Percentiles rank a stretch among this genome's conserved stretches.
Conservation (phyloP, 2,113 vertebrate species). For the Abramis brama region DNA sequence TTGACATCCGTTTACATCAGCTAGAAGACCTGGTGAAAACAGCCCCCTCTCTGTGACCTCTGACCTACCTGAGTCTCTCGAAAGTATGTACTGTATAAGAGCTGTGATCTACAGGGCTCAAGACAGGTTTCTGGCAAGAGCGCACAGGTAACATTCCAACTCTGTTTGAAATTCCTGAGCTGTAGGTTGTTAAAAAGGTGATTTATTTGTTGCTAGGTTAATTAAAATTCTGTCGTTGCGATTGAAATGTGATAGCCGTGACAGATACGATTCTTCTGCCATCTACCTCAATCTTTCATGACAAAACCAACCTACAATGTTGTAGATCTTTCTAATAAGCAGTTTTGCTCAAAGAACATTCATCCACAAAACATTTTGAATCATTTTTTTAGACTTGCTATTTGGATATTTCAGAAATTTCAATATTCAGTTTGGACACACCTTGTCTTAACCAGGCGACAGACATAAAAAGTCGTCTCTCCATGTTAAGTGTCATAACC, state of each 20-base stretch:
- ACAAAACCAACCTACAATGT: neutral
- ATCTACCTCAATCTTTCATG: conserved; percentile 7
- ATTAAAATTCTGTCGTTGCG: conserved; percentile 69
- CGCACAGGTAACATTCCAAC: conserved; percentile 81
- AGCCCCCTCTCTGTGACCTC: conserved; percentile 54
- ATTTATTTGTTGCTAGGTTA: conserved; percentile 69
- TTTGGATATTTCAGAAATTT: neutral
- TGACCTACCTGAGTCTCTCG: conserved; percentile 53
- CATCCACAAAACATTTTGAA: neutral
- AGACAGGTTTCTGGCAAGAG: conserved; percentile 88
- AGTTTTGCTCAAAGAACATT: neutral
- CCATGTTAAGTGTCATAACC: neutral
- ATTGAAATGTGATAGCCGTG: neutral
- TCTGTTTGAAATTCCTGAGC: conserved; percentile 80
- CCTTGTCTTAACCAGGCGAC: neutral
- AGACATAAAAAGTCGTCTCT: neutral
- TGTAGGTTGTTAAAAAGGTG: conserved; percentile 73
- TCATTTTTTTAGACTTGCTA: neutral
- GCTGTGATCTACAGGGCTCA: conserved; percentile 78
- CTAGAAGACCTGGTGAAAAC: conserved; percentile 67
- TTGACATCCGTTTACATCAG: conserved; percentile 60
- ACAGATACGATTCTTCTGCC: neutral
- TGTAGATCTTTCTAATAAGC: neutral
- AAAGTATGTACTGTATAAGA: conserved; percentile 59
- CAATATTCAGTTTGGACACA: neutral